These are phyloP conservation scores for Erebia aethiops DNA, from an alignment of 2,888 invertebrate genomes.

Conservation along the genomic window DNA sequence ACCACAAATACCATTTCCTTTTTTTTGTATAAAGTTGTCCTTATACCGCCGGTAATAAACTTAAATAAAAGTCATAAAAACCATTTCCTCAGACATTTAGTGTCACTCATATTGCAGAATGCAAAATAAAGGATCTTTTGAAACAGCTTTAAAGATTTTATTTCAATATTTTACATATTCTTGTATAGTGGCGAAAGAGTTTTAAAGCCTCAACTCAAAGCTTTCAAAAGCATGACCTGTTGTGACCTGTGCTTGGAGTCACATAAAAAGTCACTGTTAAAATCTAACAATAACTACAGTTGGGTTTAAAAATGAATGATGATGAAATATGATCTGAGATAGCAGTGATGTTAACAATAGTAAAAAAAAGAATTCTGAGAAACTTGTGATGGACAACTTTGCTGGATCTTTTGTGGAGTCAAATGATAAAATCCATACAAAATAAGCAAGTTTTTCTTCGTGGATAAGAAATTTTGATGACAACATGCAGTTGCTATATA, in stretches of 20 bases:
- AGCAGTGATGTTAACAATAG: background rate
- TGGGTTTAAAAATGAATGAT: conserved; percentile 1
- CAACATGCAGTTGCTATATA: background rate
- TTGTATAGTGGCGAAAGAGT: conserved; percentile 10
- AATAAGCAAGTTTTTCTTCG: background rate
- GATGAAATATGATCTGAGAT: conserved; percentile 9
- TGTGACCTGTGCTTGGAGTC: conserved; percentile 19
- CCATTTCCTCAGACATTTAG: conserved; percentile 28
- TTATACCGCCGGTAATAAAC: conserved; percentile 24
- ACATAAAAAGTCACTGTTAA: conserved; percentile 1
- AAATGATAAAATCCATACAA: background rate
- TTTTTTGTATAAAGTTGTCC: conserved; percentile 17
- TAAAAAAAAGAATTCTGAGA: background rate
- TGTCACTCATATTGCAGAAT: conserved; percentile 22
- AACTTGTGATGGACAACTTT: background rate
- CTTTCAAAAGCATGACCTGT: conserved; percentile 22
- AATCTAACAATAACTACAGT: conserved; percentile 6
- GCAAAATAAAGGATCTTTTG: conserved; percentile 27
- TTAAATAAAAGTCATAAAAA: conserved; percentile 19
- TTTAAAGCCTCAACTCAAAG: conserved; percentile 9
- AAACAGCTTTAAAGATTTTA: conserved; percentile 24
- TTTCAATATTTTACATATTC: conserved; percentile 7
- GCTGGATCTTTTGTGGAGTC: background rate
- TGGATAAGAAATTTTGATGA: background rate
- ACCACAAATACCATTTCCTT: conserved; percentile 22